Base-by-base conservation (phyloP, 2,113 vertebrate species). In the Numenius arquata region DNA sequence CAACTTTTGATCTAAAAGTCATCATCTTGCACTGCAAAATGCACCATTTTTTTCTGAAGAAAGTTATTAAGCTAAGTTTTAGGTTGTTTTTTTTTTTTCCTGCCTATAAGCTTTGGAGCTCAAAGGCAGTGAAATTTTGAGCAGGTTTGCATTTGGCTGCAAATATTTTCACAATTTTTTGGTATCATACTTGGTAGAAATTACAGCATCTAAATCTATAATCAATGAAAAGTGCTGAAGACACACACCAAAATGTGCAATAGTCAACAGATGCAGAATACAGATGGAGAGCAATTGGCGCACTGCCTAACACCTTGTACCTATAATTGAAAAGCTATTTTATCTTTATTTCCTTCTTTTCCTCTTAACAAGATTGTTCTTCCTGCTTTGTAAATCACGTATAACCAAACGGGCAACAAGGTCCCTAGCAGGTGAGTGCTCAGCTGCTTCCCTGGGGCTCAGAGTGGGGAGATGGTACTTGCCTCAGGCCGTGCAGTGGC, bases 261-360 rank as follows among this genome's bases (percentile, higher is more conserved):
- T 88, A 95, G 63, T 74, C 67, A 90, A 81, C 92, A 96, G 96
- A 92, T 94, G 92, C 82, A 1, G 2, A 86, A 95, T 95, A 80
- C 75, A 94, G 85, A 84, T 61, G 72, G 92, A 92, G 66, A 92
- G 40, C 55, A 86, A 68, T 21, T 94, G 75, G 75, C 50, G 2
- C n/a, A 8, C 56, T 84, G 88, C 83, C 88, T 88, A 92, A 72
- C 52, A 95, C 65, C 52, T 92, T 53, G 1, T 67, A 94, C 79
- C 95, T 96, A 72, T 56, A 95, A 92, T 61, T 58, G 79, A 90
- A 73, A 84, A 95, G 83, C 82, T 93, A 84, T 77, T 94, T 88
- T 85, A 63, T 83, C 59, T 93, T 92, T 84, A 90, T 95, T 92
- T 94, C 83, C 52, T 92, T 92, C 63, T 68, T 93, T 84, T 80